Conservation (phyloP, 2,797 vertebrate genomes). For the Megalops cyprinoides region DNA sequence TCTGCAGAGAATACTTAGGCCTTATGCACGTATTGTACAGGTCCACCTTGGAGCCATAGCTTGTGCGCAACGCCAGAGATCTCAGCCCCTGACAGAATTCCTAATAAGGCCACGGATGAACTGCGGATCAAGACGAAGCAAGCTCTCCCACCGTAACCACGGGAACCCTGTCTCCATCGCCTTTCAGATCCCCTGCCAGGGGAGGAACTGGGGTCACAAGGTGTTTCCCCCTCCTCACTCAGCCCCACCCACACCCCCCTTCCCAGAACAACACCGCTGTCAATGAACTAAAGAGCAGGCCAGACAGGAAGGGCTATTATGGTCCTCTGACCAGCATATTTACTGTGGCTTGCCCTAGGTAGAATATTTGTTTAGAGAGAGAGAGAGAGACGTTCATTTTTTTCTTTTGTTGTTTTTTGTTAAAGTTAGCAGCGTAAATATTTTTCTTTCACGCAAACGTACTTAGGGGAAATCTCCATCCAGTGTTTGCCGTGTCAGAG, state of each 20-base stretch:
- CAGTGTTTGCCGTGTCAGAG: not conserved
- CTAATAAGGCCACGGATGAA: not conserved
- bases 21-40: not conserved
- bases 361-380: conserved; percentile 9
- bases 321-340: not conserved
- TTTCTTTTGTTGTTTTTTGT: not conserved
- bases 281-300: conserved; percentile 6
- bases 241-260: no score
- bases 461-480: not conserved
- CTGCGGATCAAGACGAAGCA: not conserved
- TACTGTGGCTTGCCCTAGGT: not conserved
- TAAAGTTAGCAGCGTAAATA: not conserved
- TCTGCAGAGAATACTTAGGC: no score
- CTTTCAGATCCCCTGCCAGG: not conserved
- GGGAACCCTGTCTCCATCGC: not conserved
- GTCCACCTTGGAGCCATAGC: no score
- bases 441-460: not conserved
- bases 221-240: conserved; percentile 16
- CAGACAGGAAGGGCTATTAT: conserved; percentile 9
- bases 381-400: not conserved
- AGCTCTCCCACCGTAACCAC: not conserved
- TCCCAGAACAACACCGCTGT: not conserved
- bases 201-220: conserved; percentile 21
- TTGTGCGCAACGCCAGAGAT: no score
- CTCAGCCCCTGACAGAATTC: not conserved